phyloP scores from a whole-genome alignment of 2,888 invertebrate species.

The Acronicta aceris region DNA sequence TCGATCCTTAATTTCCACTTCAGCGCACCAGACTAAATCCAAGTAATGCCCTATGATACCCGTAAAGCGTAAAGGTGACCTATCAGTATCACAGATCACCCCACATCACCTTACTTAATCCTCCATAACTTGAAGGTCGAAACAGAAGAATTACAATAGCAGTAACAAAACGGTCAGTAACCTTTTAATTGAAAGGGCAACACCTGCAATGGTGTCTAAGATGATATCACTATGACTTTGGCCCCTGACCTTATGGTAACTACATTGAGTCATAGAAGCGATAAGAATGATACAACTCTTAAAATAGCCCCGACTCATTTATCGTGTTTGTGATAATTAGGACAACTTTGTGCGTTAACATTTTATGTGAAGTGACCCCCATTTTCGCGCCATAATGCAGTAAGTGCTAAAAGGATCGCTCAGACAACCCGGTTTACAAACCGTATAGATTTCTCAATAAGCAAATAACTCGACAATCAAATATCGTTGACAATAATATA shows the following conservation, averaged over 20 bases:
- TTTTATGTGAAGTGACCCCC: slow-evolving; percentile 18
- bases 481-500: slow-evolving; percentile 24
- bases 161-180: slow-evolving; percentile 49
- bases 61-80: slow-evolving; percentile 32
- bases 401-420: slow-evolving; percentile 27
- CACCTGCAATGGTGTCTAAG: slow-evolving; percentile 55
- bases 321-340: slow-evolving; percentile 47
- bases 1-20: slow-evolving; percentile 13
- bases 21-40: slow-evolving; percentile 15
- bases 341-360: slow-evolving; percentile 30
- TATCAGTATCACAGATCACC: slow-evolving; percentile 18
- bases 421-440: neutral
- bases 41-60: slow-evolving; percentile 12
- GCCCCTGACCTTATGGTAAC: slow-evolving; percentile 60
- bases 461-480: slow-evolving; percentile 19
- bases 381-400: slow-evolving; percentile 6
- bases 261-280: slow-evolving; percentile 59
- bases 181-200: slow-evolving; percentile 62
- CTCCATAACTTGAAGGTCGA: slow-evolving; percentile 40
- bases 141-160: slow-evolving; percentile 31
- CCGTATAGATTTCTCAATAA: slow-evolving; percentile 21
- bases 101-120: slow-evolving; percentile 28
- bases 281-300: slow-evolving; percentile 61
- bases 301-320: slow-evolving; percentile 51
- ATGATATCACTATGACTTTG: slow-evolving; percentile 63